Evolutionary conservation across 2,797 vertebrate genomes (phyloP), one percentile per base, ranked within the genome.

Genomic region (Scleropages formosus): DNA sequence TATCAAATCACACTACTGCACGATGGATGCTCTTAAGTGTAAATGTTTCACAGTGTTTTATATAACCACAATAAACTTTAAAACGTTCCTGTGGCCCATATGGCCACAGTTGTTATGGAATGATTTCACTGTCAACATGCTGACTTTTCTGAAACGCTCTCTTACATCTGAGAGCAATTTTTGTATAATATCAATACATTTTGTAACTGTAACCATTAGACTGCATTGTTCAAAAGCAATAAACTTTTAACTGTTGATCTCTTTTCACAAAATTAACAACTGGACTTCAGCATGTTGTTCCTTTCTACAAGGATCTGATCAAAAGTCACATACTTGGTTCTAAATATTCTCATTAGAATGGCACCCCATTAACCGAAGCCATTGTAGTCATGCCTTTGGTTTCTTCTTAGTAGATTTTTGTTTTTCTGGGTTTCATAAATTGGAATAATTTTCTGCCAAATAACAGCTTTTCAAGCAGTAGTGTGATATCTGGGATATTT

Each of bases 111-210:
- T 39, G 31, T 49, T 68, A 51, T 24, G 13, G n/a, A 51, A 49
- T 51, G 66, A 68, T 49, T 20, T 67, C 39, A 27, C 44, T 46
- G 15, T 47, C 47, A 67, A 51, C 12, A 39, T 39, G 6, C 31
- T 39, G 39, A 39, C 39, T 39, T 13, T 26, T 24, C 66, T 68
- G 44, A 20, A 47, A 20, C 51, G 47, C 11, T 51, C 22, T 13
- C 51, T 68, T 49, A 44, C 51, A 47, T 68, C 66, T 51, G 66
- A 68, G 44, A 68, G 51, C 44, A 68, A 12, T n/a, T 15, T 15
- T 68, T 11, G 26, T 71, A 18, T 71, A 18, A 56, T 0, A 8
- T 22, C 51, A 71, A 68, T 26, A 56, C 53, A 71, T 56, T 47
- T 65, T 24, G 31, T 67, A 39, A 58, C 24, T 71, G 22, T 12